Base-by-base conservation (phyloP, 2,113 vertebrate species). In the Orientallactaga bullata region DNA sequence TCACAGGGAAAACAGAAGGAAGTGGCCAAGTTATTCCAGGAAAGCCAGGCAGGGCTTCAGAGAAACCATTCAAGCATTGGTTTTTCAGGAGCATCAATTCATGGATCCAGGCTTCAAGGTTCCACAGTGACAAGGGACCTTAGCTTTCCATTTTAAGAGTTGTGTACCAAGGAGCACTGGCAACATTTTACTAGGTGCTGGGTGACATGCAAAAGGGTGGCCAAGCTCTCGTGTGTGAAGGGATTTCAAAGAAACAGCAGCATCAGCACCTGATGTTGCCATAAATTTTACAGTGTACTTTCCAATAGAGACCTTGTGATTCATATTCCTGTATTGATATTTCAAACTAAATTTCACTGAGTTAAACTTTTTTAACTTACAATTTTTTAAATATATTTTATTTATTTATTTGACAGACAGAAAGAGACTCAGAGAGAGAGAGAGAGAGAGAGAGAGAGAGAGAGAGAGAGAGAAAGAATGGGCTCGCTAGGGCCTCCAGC, bases 331-430 rank as follows among this genome's bases (percentile, higher is more conserved):
- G 2, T 32, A 77, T 85, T 77, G 47, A 30, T 2, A 73, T 73
- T 88, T 82, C 10, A 82, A 71, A 35, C 15, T 95, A 60, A 88
- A 85, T 83, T 76, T 88, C 18, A 81, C 47, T 66, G 77, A 81
- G 65, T 65, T 3, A 17, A 69, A 30, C 39, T 84, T 10, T 81
- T 85, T 66, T 85, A 47, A 47, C 5, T 47, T 47, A 47, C 42
- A 47, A 8, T 47, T 47, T 47, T 47, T 8, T 47, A 47, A n/a
- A n/a, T n/a, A n/a, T n/a, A n/a, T n/a, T n/a, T n/a, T n/a, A n/a
- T n/a, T n/a, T n/a, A n/a, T n/a, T n/a, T n/a, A n/a, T n/a, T n/a
- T n/a, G n/a, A n/a, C n/a, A n/a, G n/a, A n/a, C n/a, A n/a, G n/a
- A n/a, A n/a, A n/a, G n/a, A n/a, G n/a, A n/a, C n/a, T n/a, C n/a